Base-by-base conservation (phyloP, 2,888 invertebrate species). In the Mamestra brassicae region DNA sequence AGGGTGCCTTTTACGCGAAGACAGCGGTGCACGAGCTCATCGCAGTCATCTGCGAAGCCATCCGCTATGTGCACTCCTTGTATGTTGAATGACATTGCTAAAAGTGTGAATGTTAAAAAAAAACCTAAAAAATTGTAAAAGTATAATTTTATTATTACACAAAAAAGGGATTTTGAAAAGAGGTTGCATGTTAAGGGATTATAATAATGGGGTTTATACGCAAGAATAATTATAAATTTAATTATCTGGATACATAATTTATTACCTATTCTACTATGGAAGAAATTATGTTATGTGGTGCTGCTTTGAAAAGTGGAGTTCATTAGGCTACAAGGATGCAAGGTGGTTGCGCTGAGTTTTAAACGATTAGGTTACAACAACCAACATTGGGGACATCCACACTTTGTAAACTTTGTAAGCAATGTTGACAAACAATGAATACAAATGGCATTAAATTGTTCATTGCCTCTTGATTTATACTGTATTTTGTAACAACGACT, bases 1-100 rank as follows among this genome's bases (percentile, higher is more conserved):
- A 95, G 81, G 0, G 85, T 88, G 11, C 13, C 47, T 0, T 89
- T 89, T 0, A 88, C 84, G 60, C 89, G 86, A 0, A 89, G 61
- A 65, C 95, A 96, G 42, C 89, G 90, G 6, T 93, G 90, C 10
- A 96, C 90, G 13, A 96, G 87, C 26, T 92, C 90, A 52, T 95
- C 94, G 13, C 95, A 95, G 81, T 96, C 96, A 50, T 93, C 93
- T 0, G 89, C 87, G 47, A 96, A 95, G 0, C 96, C 96, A 64
- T 95, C 94, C 0, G 95, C 95, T 73, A 96, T 91, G n/a, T 94
- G 89, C 1, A 91, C 88, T 69, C 55, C 60, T 68, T 77, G 60
- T 8, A 80, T 11, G 47, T 62, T 62, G 13, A 34, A 62, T 1
- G 72, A 47, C 85, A 86, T 85, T 0, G 61, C 87, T 85, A 38